Evolutionary conservation across 2,888 invertebrate species (phyloP), one percentile per base, ranked within the genome.

Genomic region (Gastrophysa polygoni): DNA sequence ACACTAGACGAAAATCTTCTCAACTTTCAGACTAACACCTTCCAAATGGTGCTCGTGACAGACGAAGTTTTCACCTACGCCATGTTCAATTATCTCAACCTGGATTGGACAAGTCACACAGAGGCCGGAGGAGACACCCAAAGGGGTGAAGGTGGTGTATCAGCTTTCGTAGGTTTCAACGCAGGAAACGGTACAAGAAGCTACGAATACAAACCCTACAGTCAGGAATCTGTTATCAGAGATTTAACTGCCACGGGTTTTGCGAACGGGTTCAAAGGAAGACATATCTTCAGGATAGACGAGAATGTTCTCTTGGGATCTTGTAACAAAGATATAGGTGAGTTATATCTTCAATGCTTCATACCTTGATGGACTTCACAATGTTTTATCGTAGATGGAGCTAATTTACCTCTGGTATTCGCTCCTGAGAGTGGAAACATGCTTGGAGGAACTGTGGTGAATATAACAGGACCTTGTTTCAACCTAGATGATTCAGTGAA

Each of bases 341-440:
- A 55, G 62, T 49, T 18, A 29, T 34, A 14, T 44, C 0, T 18
- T 1, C n/a, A 44, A 43, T 10, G 18, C n/a, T n/a, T n/a, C n/a
- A n/a, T n/a, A n/a, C n/a, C n/a, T n/a, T n/a, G n/a, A n/a, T n/a
- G n/a, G n/a, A n/a, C n/a, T n/a, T n/a, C n/a, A n/a, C n/a, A 6
- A 6, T 55, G 24, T 34, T 59, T 65, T 62, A 47, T 75, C 77
- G 20, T 71, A 93, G 94, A 92, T 74, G 92, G 91, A 16, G 89
- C 93, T 0, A 88, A 91, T 78, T 85, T 95, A 60, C 91, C 91
- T 0, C 80, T 96, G 56, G 89, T 92, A 72, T 95, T 95, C 75
- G 95, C 96, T 0, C 97, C 97, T 0, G 96, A 97, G 80, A 95
- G 94, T 76, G 98, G 96, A 3, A 96, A 95, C 79, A 98, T 98